These are phyloP conservation scores for Nasua narica DNA, from an alignment of 2,797 vertebrate species.

Conservation along the genomic window DNA sequence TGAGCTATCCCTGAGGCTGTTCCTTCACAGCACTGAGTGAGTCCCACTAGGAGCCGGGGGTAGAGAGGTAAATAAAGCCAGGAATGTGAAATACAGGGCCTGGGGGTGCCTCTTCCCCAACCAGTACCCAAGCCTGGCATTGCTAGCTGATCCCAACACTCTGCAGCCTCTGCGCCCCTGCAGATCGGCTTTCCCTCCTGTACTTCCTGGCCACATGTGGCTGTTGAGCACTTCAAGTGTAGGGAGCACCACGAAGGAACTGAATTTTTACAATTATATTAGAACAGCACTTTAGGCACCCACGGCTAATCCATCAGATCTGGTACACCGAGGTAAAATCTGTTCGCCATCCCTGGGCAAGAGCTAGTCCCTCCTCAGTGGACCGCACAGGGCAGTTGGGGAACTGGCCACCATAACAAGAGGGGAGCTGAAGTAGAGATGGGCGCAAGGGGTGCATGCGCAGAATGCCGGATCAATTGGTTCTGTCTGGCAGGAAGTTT, in stretches of 20 bases:
- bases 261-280: background rate
- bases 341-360: background rate
- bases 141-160: background rate
- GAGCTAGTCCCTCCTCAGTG: background rate
- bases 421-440: fast-evolving
- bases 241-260: background rate
- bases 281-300: background rate
- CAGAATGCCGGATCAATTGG: background rate
- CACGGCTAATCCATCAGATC: background rate
- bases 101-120: fast-evolving
- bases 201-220: fast-evolving
- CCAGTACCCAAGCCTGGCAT: background rate
- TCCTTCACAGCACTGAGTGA: background rate
- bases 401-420: fast-evolving
- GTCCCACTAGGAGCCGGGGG: background rate
- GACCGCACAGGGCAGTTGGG: fast-evolving
- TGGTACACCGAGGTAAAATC: fast-evolving
- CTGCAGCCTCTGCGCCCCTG: no score
- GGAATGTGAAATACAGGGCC: background rate
- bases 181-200: fast-evolving
- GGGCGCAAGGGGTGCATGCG: fast-evolving
- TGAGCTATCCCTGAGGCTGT: fast-evolving
- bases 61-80: background rate
- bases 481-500: background rate
- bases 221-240: fast-evolving